Percentiles rank a stretch among this genome's conserved stretches.
Evolutionary conservation across 1,140 invertebrate genomes (phyloP).

Genomic region (Steinernema feltiae): DNA sequence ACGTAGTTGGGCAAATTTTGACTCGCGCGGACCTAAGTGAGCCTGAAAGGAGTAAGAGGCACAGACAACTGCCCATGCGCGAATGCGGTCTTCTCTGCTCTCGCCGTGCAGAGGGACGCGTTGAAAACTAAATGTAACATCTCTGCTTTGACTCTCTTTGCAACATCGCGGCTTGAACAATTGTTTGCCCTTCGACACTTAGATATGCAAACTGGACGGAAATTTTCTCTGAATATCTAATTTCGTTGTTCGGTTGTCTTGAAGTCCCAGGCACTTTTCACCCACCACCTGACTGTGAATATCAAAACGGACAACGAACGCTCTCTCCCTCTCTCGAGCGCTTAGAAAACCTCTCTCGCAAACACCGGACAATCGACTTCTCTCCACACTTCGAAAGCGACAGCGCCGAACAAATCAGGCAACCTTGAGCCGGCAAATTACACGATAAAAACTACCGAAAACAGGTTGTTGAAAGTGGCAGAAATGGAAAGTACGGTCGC

Average conservation of each 20-base stretch:
- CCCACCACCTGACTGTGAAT: too few relatives aligned
- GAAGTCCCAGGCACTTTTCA: not conserved
- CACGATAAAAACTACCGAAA: not conserved
- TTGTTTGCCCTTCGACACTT: not conserved
- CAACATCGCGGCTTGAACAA: not conserved
- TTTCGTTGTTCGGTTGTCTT: not conserved
- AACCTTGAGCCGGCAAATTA: conserved; percentile 11
- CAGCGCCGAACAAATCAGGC: not conserved
- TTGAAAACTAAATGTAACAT: not conserved
- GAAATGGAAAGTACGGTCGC: not conserved
- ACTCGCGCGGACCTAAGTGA: not conserved
- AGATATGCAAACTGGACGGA: not conserved
- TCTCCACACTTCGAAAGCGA: not conserved
- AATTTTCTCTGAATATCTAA: not conserved
- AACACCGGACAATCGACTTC: too few relatives aligned
- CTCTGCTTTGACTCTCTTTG: not conserved
- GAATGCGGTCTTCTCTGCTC: not conserved
- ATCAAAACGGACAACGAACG: too few relatives aligned
- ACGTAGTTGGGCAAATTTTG: too few relatives aligned
- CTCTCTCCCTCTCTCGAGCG: too few relatives aligned
- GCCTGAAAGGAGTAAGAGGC: not conserved
- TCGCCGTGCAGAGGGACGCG: not conserved
- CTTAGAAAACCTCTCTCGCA: too few relatives aligned
- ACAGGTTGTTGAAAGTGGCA: conserved; percentile 6
- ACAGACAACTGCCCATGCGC: not conserved